These are phyloP conservation scores for Columba livia DNA, from an alignment of 2,113 vertebrate species.

Conservation along the genomic window DNA sequence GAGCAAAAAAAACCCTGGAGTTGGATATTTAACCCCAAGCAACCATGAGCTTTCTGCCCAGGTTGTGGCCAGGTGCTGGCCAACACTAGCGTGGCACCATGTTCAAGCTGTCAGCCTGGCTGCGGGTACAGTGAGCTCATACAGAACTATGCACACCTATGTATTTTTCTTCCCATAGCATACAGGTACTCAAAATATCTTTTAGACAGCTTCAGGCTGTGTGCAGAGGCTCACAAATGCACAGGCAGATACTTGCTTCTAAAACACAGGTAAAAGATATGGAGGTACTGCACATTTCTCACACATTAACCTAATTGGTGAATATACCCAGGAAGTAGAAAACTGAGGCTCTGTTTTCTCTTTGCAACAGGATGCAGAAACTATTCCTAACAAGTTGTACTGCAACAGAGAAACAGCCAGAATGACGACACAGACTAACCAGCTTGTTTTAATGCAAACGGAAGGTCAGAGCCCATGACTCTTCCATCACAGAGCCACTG, in stretches of 20 bases:
- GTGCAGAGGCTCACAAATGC: not conserved
- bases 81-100: not conserved
- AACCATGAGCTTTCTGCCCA: not conserved
- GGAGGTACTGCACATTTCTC: not conserved
- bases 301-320: not conserved
- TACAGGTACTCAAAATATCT: not conserved
- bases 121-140: not conserved
- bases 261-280: not conserved
- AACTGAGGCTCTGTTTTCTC: not conserved
- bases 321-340: not conserved
- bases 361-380: not conserved
- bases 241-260: not conserved
- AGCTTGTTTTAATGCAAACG: rapidly evolving
- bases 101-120: not conserved
- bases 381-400: not conserved
- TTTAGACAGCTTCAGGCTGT: not conserved
- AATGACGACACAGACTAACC: not conserved
- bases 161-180: not conserved
- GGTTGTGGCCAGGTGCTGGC: not conserved
- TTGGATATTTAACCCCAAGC: not conserved
- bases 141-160: not conserved
- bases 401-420: not conserved
- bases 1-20: not conserved
- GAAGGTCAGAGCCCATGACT: rapidly evolving
- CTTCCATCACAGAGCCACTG: not conserved